A percentile compares a stretch with the other conserved stretches of the same genome.
phyloP scores from a whole-genome alignment of 2,797 vertebrate genomes.

The Paguma larvata region DNA sequence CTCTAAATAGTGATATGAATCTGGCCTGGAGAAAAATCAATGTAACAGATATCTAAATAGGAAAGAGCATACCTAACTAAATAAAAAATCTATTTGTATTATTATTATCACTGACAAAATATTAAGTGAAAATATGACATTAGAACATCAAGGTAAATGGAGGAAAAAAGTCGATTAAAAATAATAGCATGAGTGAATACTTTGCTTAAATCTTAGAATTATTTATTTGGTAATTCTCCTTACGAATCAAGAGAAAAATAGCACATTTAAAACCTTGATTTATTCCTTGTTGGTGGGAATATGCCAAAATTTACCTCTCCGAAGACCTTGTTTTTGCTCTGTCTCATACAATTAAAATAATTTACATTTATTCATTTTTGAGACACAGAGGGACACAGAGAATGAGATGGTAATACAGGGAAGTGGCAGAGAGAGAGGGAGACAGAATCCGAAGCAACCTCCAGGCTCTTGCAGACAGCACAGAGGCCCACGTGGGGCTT shows the following conservation, averaged over 20 bases:
- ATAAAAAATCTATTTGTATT: background rate
- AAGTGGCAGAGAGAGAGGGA: no score
- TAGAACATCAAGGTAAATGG: conserved; percentile 34
- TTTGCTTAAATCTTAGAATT: background rate
- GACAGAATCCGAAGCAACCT: no score
- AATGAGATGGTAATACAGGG: no score
- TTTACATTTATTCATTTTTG: no score
- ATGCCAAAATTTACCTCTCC: background rate
- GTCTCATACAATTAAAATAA: background rate
- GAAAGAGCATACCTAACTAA: background rate
- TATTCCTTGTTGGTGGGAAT: background rate
- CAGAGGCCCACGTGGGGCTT: no score
- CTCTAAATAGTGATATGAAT: conserved; percentile 54
- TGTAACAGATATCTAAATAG: background rate
- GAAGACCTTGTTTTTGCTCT: background rate
- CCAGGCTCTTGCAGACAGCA: no score
- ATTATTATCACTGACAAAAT: background rate
- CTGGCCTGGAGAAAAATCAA: background rate
- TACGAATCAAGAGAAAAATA: background rate
- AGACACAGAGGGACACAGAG: no score
- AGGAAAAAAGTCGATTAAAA: background rate
- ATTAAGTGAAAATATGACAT: background rate
- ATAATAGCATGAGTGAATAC: background rate
- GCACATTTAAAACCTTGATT: background rate
- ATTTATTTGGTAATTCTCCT: background rate